phyloP scores from a whole-genome alignment of 2,113 vertebrate genomes.

The Lota lota region DNA sequence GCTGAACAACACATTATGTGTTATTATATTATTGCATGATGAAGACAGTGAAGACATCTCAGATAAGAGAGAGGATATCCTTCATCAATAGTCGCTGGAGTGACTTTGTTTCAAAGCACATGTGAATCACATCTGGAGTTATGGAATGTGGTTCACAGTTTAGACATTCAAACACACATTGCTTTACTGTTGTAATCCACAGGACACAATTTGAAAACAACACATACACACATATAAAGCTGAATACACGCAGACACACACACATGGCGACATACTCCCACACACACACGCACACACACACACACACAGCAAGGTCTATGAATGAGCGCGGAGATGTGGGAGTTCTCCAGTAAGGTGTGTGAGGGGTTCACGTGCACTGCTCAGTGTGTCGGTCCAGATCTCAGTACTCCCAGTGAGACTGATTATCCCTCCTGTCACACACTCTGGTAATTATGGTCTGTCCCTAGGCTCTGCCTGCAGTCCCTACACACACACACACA shows the following conservation, averaged over 20 bases:
- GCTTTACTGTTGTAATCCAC: conserved; percentile 62
- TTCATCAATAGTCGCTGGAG: no score
- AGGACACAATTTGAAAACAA: conserved; percentile 18
- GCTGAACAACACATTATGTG: no score
- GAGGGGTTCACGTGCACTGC: conserved; percentile 64
- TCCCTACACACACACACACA: conserved; percentile 56
- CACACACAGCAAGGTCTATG: conserved; percentile 35
- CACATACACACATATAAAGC: conserved; percentile 4
- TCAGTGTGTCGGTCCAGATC: conserved; percentile 63
- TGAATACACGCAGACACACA: not conserved
- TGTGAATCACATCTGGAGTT: no score
- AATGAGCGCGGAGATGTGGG: conserved; percentile 42
- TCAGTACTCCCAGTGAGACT: conserved; percentile 75
- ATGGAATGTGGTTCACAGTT: no score
- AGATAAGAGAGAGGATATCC: no score
- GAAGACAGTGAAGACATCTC: no score
- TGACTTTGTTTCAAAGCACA: no score
- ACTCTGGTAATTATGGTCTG: conserved; percentile 71
- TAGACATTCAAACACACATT: not conserved
- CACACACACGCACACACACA: not conserved
- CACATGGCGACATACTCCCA: not conserved
- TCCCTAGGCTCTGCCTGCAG: conserved; percentile 63
- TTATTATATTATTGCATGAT: no score
- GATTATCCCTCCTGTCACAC: conserved; percentile 72
- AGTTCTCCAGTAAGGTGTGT: conserved; percentile 49